Percentiles rank a stretch among this genome's conserved stretches.
These are phyloP conservation scores for Oreochromis aureus DNA, from an alignment of 2,113 vertebrate genomes.

Conservation along the genomic window DNA sequence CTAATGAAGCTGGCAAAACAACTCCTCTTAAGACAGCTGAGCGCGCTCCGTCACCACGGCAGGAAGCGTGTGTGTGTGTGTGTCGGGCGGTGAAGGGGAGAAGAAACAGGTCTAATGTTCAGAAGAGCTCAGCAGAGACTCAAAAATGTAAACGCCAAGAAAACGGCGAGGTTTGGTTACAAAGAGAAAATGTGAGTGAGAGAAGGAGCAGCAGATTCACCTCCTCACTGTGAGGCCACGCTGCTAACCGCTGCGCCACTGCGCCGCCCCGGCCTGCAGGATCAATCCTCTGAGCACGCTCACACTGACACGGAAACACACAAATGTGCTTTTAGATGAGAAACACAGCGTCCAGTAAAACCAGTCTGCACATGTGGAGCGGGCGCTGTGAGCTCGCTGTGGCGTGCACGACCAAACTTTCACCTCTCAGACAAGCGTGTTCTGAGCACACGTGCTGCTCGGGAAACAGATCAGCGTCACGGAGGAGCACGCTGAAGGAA, in stretches of 20 bases:
- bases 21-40: constrained; percentile 97
- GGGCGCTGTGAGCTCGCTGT: not conserved
- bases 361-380: not conserved
- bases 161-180: not conserved
- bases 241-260: not conserved
- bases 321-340: not conserved
- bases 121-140: not conserved
- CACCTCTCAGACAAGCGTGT: not conserved
- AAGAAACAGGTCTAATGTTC: not conserved
- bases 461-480: not conserved
- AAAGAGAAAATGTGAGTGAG: not conserved
- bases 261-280: not conserved
- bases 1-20: constrained; percentile 99
- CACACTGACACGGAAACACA: not conserved
- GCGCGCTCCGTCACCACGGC: constrained; percentile 69
- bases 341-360: not conserved
- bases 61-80: constrained; percentile 32
- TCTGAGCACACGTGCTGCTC: not conserved
- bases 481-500: constrained; percentile 1
- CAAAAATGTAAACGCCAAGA: not conserved
- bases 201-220: not conserved
- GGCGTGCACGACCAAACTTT: not conserved
- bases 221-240: not conserved
- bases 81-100: not conserved
- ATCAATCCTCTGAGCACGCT: not conserved